Evolutionary conservation across 2,888 invertebrate species (phyloP).

Genomic region (Chydorus sphaericus): DNA sequence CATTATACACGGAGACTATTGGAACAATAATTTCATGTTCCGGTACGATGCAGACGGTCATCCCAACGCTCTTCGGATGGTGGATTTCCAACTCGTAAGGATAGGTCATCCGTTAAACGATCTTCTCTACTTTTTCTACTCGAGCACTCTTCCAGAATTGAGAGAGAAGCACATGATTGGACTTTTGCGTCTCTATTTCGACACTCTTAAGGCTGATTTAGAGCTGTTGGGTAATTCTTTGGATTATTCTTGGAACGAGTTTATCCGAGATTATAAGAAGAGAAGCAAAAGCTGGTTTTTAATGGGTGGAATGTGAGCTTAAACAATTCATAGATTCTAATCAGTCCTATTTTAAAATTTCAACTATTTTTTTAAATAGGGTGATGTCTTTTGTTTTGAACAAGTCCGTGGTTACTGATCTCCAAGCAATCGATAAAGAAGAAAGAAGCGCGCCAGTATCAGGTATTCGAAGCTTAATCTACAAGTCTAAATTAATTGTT

Average conservation of each 20-base stretch:
- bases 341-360: too few relatives aligned
- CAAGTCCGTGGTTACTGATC: neutral
- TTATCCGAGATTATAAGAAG: neutral
- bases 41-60: too few relatives aligned
- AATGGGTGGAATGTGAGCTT: neutral
- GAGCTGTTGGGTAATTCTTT: neutral
- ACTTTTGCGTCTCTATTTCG: slow-evolving; percentile 1
- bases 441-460: neutral
- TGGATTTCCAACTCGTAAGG: neutral
- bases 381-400: neutral
- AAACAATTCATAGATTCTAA: too few relatives aligned
- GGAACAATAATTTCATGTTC: slow-evolving; percentile 15
- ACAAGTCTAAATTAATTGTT: too few relatives aligned
- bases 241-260: neutral
- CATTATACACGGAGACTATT: slow-evolving; percentile 14
- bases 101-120: slow-evolving; percentile 3
- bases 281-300: neutral
- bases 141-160: neutral
- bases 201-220: neutral
- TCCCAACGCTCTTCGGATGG: neutral
- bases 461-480: too few relatives aligned
- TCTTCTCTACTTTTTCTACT: slow-evolving; percentile 1
- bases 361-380: too few relatives aligned
- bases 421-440: neutral
- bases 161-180: neutral